These are phyloP conservation scores for Cynaeus angustus DNA, from an alignment of 2,888 invertebrate genomes.

Conservation along the genomic window DNA sequence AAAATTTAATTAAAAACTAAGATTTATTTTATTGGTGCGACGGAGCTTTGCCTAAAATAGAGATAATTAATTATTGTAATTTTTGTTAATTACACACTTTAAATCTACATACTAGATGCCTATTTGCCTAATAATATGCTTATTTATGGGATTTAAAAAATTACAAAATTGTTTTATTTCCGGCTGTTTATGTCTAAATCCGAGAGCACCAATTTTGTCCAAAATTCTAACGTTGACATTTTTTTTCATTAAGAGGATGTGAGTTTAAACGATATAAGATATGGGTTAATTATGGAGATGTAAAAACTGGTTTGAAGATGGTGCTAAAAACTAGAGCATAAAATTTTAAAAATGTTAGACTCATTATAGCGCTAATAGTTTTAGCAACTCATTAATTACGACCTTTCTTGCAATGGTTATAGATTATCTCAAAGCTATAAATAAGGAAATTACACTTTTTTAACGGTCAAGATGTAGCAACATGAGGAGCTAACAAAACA, in stretches of 20 bases:
- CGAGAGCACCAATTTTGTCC: neutral
- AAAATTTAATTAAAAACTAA: conserved; percentile 51
- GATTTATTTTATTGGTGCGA: conserved; percentile 43
- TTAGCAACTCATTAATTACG: conserved; percentile 2
- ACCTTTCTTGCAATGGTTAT: too few species aligned
- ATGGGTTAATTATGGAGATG: neutral
- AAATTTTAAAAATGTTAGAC: neutral
- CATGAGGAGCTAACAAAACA: too few species aligned
- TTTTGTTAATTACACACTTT: conserved; percentile 44
- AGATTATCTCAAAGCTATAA: too few species aligned
- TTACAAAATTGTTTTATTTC: neutral
- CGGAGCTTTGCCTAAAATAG: conserved; percentile 26
- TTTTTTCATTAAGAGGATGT: neutral
- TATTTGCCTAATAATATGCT: conserved; percentile 20
- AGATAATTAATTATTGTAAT: conserved; percentile 48
- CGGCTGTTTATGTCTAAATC: conserved; percentile 18
- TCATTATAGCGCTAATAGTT: neutral
- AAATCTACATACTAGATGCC: conserved; percentile 32
- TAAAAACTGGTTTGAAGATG: neutral
- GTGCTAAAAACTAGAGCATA: conserved; percentile 4
- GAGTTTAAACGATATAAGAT: neutral
- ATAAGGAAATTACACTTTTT: too few species aligned
- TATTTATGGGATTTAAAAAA: conserved; percentile 26
- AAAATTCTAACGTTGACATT: neutral
- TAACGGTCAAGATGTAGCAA: too few species aligned